A percentile compares a stretch with the other conserved stretches of the same genome.
These are phyloP conservation scores for Erynnis tages DNA, from an alignment of 2,888 invertebrate genomes.

Conservation along the genomic window DNA sequence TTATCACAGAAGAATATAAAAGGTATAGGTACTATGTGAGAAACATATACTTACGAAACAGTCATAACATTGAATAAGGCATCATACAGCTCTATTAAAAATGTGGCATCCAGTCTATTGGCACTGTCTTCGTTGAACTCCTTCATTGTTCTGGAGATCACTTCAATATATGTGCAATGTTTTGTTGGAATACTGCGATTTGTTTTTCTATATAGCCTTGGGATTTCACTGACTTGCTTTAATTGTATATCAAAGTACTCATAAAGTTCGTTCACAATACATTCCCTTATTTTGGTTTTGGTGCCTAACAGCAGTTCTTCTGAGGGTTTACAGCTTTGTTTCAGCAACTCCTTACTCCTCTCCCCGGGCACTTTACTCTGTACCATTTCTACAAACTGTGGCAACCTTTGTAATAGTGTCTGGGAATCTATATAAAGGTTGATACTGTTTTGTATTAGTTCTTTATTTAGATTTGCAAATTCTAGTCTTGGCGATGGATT, in stretches of 20 bases:
- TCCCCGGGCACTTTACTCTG: slow-evolving; percentile 50
- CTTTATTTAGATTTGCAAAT: slow-evolving; percentile 55
- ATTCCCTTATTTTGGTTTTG: slow-evolving; percentile 57
- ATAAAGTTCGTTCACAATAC: slow-evolving; percentile 66
- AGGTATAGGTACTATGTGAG: neutral
- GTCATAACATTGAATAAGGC: slow-evolving; percentile 76
- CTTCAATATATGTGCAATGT: slow-evolving; percentile 89
- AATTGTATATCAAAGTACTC: slow-evolving; percentile 81
- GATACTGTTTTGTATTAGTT: slow-evolving; percentile 62
- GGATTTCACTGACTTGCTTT: slow-evolving; percentile 95
- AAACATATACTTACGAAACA: slow-evolving; percentile 76
- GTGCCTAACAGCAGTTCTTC: slow-evolving; percentile 49
- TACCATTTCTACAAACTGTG: slow-evolving; percentile 52
- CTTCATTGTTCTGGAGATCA: slow-evolving; percentile 82
- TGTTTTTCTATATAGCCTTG: slow-evolving; percentile 94
- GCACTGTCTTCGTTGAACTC: slow-evolving; percentile 80
- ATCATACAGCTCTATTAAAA: slow-evolving; percentile 58
- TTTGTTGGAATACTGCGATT: slow-evolving; percentile 93
- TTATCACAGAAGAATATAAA: too few species aligned
- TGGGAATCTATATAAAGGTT: slow-evolving; percentile 61
- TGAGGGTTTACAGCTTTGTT: slow-evolving; percentile 53
- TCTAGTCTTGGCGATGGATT: slow-evolving; percentile 51
- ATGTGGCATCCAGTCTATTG: slow-evolving; percentile 54
- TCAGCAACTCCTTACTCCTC: slow-evolving; percentile 48
- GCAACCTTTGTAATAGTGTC: slow-evolving; percentile 52